Conservation (phyloP, 2,113 vertebrate genomes). For the Diglossa brunneiventris region DNA sequence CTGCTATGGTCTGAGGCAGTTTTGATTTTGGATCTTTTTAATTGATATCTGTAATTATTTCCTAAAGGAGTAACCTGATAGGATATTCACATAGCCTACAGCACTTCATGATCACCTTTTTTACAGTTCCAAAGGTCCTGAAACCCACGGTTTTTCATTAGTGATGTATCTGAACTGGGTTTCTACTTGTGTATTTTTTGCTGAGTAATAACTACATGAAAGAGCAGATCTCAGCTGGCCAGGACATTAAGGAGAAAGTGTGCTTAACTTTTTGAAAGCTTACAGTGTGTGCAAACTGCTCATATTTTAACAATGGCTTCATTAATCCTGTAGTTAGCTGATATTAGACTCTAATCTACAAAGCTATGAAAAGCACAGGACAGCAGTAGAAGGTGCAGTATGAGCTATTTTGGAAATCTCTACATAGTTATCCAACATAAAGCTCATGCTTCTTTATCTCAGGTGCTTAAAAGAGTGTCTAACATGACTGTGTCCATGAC, state of each 20-base stretch:
- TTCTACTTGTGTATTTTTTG: background rate
- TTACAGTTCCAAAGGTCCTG: background rate
- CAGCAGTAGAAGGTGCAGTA: rapidly evolving
- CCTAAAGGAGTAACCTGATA: background rate
- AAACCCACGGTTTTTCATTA: background rate
- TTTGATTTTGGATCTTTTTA: background rate
- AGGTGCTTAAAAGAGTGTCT: background rate
- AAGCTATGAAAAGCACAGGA: background rate
- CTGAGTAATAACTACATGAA: background rate
- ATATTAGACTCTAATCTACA: background rate
- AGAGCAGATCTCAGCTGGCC: background rate
- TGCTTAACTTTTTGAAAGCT: background rate
- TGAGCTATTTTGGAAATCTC: background rate
- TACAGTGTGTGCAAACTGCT: background rate
- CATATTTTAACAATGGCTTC: background rate
- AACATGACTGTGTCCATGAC: background rate
- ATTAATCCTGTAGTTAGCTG: background rate
- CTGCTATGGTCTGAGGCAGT: background rate
- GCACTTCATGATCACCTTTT: background rate
- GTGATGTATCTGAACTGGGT: background rate
- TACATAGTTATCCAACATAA: rapidly evolving
- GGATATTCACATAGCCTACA: background rate
- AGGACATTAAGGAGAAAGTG: background rate
- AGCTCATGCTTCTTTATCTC: background rate
- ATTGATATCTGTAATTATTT: background rate